phyloP scores from a whole-genome alignment of 2,113 vertebrate genomes.

The Notothenia coriiceps region DNA sequence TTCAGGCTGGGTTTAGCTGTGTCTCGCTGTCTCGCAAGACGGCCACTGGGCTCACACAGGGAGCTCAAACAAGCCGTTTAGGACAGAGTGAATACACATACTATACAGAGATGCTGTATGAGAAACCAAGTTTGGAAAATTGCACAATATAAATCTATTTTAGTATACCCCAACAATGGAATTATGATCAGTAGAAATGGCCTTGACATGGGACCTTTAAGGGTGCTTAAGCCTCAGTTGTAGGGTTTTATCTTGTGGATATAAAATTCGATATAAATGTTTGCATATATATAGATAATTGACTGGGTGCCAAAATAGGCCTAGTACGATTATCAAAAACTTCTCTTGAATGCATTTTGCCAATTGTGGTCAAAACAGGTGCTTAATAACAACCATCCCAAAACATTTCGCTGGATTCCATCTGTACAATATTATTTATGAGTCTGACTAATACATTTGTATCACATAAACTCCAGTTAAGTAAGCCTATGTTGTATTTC shows the following conservation, averaged over 20 bases:
- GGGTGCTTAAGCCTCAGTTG: neutral
- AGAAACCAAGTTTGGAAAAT: no score
- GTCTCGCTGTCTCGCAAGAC: no score
- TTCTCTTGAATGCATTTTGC: neutral
- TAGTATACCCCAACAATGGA: no score
- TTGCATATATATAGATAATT: no score
- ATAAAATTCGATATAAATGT: no score
- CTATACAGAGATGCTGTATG: no score
- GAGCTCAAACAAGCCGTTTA: no score
- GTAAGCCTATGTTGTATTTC: neutral
- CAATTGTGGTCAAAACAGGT: neutral
- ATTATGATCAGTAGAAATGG: no score
- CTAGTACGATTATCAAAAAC: neutral
- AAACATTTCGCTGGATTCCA: neutral
- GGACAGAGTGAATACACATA: no score
- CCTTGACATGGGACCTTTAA: neutral
- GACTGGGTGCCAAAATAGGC: neutral
- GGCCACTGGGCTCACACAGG: no score
- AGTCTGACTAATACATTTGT: neutral
- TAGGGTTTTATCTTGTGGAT: neutral
- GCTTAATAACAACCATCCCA: neutral
- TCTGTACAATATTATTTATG: neutral
- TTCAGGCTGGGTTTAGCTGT: no score
- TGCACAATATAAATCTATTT: no score
- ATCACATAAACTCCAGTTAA: neutral